phyloP scores from a whole-genome alignment of 2,888 invertebrate species.

The Desoria tigrina region DNA sequence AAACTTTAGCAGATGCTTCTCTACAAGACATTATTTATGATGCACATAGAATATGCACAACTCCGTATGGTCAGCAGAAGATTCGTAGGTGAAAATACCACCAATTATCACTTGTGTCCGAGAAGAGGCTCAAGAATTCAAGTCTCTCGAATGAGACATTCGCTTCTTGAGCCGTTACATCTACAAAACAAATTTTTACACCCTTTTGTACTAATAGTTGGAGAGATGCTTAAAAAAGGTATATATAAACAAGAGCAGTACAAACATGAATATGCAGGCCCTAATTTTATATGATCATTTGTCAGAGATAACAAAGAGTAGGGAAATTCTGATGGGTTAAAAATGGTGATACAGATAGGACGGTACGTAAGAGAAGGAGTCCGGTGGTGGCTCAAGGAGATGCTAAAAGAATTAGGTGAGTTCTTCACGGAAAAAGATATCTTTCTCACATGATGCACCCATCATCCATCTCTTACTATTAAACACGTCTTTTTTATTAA shows the following conservation, averaged over 20 bases:
- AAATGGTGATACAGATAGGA: too few species aligned
- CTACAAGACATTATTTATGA: not conserved
- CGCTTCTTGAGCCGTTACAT: too few species aligned
- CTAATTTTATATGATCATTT: too few species aligned
- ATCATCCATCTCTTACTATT: conserved; percentile 8
- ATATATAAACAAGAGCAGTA: too few species aligned
- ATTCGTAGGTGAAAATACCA: conserved; percentile 4
- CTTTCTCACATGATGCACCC: conserved; percentile 5
- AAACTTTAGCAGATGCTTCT: too few species aligned
- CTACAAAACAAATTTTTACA: too few species aligned
- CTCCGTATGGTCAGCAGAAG: not conserved
- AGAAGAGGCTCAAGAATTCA: not conserved
- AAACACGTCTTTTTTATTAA: conserved; percentile 3
- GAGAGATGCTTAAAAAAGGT: too few species aligned
- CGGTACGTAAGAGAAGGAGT: conserved; percentile 3
- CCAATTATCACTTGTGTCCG: conserved; percentile 20
- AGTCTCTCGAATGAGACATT: too few species aligned
- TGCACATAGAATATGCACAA: not conserved
- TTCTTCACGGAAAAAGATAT: not conserved
- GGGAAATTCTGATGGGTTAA: too few species aligned
- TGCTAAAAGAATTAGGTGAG: conserved; percentile 10
- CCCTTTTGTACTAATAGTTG: too few species aligned
- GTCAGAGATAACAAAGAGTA: too few species aligned
- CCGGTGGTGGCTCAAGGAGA: not conserved
- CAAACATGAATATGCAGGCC: too few species aligned